A percentile compares a stretch with the other conserved stretches of the same genome.
Evolutionary conservation across 2,113 vertebrate genomes (phyloP).

Genomic region (Cryptotis parvus): DNA sequence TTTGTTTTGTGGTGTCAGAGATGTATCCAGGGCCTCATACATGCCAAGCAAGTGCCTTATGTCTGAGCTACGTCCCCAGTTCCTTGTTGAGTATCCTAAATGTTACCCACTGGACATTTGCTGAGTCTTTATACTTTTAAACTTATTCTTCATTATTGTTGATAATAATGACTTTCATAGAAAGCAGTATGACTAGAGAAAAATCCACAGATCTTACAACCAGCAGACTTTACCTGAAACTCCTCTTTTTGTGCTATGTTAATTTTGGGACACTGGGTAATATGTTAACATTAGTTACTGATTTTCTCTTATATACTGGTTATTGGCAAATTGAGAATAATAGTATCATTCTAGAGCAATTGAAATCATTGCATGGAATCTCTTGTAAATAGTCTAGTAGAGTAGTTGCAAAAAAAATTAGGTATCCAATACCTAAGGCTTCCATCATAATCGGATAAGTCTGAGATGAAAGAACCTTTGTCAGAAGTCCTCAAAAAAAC

Average conservation of each 20-base stretch:
- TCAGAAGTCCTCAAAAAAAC: slow-evolving; percentile 39
- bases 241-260: not conserved
- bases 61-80: not conserved
- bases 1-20: not conserved
- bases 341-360: slow-evolving; percentile 8
- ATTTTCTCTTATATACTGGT: not conserved
- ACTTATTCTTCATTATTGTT: slow-evolving; percentile 46
- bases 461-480: slow-evolving; percentile 15
- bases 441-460: slow-evolving; percentile 2
- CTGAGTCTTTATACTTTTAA: slow-evolving; percentile 22
- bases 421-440: slow-evolving; percentile 5
- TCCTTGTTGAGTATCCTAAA: not conserved
- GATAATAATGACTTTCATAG: not conserved
- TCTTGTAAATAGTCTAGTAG: slow-evolving; percentile 40
- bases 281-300: slow-evolving; percentile 43
- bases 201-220: not conserved
- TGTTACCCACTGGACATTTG: slow-evolving; percentile 14
- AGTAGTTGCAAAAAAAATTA: not conserved
- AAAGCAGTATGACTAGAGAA: not conserved
- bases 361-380: slow-evolving; percentile 44
- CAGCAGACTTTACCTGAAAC: slow-evolving; percentile 22
- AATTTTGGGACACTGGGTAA: not conserved
- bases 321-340: slow-evolving; percentile 30
- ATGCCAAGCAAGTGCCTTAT: not conserved
- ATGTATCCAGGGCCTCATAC: not conserved